Evolutionary conservation across 2,888 invertebrate species (phyloP), one percentile per base, ranked within the genome.

Genomic region (Polymixis flavicincta): DNA sequence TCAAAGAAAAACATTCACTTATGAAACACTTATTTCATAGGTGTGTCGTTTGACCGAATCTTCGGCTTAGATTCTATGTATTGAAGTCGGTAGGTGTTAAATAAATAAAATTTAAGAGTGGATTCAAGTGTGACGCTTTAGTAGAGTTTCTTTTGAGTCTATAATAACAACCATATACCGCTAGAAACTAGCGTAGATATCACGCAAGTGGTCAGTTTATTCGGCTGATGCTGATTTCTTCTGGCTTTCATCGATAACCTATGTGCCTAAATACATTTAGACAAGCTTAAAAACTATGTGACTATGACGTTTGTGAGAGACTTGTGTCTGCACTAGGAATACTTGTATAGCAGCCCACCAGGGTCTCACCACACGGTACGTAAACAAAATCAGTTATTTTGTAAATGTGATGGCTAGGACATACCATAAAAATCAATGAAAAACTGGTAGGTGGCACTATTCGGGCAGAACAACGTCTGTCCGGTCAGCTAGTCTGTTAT

Each of bases 1-100:
- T 70, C n/a, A 68, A 54, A 68, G 57, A 37, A 61, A 78, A 73
- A 25, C 2, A 11, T 14, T 4, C 42, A 55, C 32, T 78, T 68
- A 54, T 42, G 28, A 50, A 50, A 72, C 6, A 19, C 11, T 1
- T 37, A 45, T 14, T 25, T 19, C 14, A 17, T 9, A 60, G 54
- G 59, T 54, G 48, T 69, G 25, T 3, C 55, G 32, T 65, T 65
- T 50, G 14, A 52, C 22, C 0, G 0, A 50, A 65, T 60, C 42
- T 79, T 73, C 55, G 17, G 19, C 14, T n/a, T 17, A 37, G 0
- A 25, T 48, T 22, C 6, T 68, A 25, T 52, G 32, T 52, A 22
- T 6, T 3, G 11, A 64, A 64, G 25, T 48, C 37, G 37, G 37
- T 13, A 11, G n/a, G 0, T 19, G n/a, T 19, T 4, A 22, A 45